Evolutionary conservation across 2,797 vertebrate species (phyloP), one percentile per base, ranked within the genome.

Genomic region (Squalus acanthias): DNA sequence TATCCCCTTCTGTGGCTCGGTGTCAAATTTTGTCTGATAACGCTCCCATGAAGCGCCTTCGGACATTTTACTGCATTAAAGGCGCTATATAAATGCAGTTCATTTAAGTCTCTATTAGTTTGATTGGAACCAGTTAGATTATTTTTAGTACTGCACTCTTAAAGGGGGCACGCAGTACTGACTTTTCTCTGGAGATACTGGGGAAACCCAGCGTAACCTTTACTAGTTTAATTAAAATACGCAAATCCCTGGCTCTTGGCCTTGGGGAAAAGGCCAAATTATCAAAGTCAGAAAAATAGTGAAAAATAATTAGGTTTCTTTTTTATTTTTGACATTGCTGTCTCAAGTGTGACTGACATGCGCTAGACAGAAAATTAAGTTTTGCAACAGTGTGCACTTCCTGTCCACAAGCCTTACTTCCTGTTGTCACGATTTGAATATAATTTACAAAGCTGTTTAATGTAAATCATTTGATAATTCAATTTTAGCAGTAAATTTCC

Each of bases 361-460:
- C n/a, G 10, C 7, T 10, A 46, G n/a, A 46, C 63, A 69, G 63
- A 69, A 69, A 76, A 76, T 10, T 13, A 85, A 3, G n/a, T 93
- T 93, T 24, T 26, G 65, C 63, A 93, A 69, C 89, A 92, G 0
- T 93, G 9, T 46, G 17, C n/a, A 93, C 63, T 69, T 93, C 91
- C 65, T 69, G 91, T 93, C 65, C 63, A 67, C 57, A 63, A 8
- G n/a, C 7, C 91, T 46, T 39, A 67, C 89, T 92, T 92, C 89
- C 89, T 92, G 63, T 92, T 46, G 91, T 93, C 65, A 93, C 67
- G n/a, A 93, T 93, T 46, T 67, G 20, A 67, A 20, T 93, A 93
- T 12, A 85, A 50, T 85, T 85, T 50, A 85, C 22, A 85, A 50
- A 50, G 46, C 46, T 85, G 39, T 20, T 24, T 85, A 22, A 82